These are phyloP conservation scores for Hypocryptadius cinnamomeus DNA, from an alignment of 2,113 vertebrate species.

Conservation along the genomic window DNA sequence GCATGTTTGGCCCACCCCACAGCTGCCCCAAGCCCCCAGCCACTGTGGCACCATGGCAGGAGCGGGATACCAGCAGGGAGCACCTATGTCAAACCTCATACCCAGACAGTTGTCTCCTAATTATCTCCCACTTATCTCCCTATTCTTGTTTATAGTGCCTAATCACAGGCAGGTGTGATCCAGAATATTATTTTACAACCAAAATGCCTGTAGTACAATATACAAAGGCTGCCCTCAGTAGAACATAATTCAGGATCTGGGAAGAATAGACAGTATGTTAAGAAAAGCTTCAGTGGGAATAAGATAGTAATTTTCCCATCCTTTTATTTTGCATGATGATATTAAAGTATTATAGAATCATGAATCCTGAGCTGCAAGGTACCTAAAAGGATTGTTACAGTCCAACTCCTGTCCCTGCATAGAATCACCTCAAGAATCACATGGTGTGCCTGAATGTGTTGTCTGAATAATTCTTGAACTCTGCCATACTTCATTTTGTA, in stretches of 20 bases:
- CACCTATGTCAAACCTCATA: background rate
- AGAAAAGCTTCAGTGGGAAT: background rate
- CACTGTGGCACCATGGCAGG: background rate
- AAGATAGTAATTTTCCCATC: background rate
- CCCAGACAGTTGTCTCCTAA: background rate
- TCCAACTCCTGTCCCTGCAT: background rate
- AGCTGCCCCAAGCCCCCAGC: background rate
- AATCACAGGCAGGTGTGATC: background rate
- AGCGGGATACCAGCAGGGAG: background rate
- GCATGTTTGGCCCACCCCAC: too few species aligned
- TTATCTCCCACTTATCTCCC: background rate
- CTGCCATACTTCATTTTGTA: background rate
- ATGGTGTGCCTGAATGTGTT: accelerated
- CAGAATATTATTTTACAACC: background rate
- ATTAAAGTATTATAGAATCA: background rate
- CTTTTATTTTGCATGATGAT: background rate
- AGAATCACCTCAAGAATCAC: background rate
- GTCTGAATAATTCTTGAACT: background rate
- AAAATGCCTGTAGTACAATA: background rate
- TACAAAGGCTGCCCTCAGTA: background rate
- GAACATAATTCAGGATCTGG: accelerated
- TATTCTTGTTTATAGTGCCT: background rate
- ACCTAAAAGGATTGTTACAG: background rate
- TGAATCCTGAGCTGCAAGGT: background rate
- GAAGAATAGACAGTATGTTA: background rate